Evolutionary conservation across 1,140 invertebrate species (phyloP), one percentile per base, ranked within the genome.

Genomic region (Brachionus sp.): DNA sequence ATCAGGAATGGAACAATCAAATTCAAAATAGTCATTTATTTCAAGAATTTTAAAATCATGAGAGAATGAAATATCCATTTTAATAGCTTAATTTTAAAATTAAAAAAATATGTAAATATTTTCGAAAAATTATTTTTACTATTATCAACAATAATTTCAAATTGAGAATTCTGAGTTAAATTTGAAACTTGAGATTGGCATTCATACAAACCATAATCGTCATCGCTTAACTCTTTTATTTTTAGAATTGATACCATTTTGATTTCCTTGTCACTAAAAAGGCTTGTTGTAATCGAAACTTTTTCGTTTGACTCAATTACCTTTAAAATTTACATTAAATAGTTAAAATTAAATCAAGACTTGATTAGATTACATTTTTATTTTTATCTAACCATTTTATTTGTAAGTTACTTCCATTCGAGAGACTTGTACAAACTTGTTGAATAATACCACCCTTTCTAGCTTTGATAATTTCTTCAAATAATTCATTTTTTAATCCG

Each of bases 191-290:
- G n/a, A 13, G 16, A 44, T 2, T 29, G 70, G 25, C 70, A 75
- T 25, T 75, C 70, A 75, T 75, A 75, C 0, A 25, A 5, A 46
- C 70, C 70, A 75, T 42, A 75, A 75, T 75, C 70, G 2, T 42
- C 19, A 25, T 46, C 42, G 2, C 13, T 25, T 44, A 75, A 50
- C 10, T 75, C 23, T 19, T 75, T 29, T 25, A 46, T 46, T 33
- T 10, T 46, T 16, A 75, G 13, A 75, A 75, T 46, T 3, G 70
- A 75, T 19, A 75, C 19, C 7, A 13, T 6, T n/a, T 7, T 46
- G 12, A 13, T 25, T 12, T 42, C 39, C 25, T 33, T 1, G 19
- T 39, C 19, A 25, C 16, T 10, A 25, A 35, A 29, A 1, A 44
- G 3, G 7, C 7, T 23, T 35, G 70, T 75, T 13, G 23, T 23